These are phyloP conservation scores for Thecocarcelia acutangulata DNA, from an alignment of 2,888 invertebrate genomes.

Conservation along the genomic window DNA sequence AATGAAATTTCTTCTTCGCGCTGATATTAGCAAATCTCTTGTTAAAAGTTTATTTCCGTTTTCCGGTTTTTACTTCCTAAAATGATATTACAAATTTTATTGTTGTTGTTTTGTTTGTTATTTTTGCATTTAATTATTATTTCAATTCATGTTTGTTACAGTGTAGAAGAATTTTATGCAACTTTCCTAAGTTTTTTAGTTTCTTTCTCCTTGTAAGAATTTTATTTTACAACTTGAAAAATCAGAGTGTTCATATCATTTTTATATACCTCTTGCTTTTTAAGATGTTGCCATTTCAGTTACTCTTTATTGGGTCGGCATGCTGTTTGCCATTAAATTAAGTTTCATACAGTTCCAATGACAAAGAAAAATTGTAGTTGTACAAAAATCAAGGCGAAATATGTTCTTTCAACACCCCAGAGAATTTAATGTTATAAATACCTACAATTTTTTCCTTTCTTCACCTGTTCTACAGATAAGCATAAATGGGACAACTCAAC, in stretches of 20 bases:
- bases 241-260: neutral
- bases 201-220: constrained; percentile 21
- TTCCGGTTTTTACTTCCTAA: constrained; percentile 46
- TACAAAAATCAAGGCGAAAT: constrained; percentile 37
- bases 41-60: constrained; percentile 45
- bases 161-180: constrained; percentile 19
- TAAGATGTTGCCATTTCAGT: neutral
- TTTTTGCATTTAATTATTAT: no score
- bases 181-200: constrained; percentile 44
- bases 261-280: neutral
- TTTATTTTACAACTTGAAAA: constrained; percentile 6
- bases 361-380: no score
- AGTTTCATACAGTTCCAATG: constrained; percentile 20
- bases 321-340: constrained; percentile 50
- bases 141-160: no score
- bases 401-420: constrained; percentile 50
- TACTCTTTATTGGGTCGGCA: neutral
- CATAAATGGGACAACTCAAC: constrained; percentile 19
- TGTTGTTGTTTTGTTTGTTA: neutral
- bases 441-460: constrained; percentile 32
- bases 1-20: neutral
- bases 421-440: constrained; percentile 58
- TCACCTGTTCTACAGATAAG: constrained; percentile 61
- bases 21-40: constrained; percentile 2
- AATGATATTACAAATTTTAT: constrained; percentile 46